Evolutionary conservation across 2,797 vertebrate genomes (phyloP).

Genomic region (Pseudochirops cupreus): DNA sequence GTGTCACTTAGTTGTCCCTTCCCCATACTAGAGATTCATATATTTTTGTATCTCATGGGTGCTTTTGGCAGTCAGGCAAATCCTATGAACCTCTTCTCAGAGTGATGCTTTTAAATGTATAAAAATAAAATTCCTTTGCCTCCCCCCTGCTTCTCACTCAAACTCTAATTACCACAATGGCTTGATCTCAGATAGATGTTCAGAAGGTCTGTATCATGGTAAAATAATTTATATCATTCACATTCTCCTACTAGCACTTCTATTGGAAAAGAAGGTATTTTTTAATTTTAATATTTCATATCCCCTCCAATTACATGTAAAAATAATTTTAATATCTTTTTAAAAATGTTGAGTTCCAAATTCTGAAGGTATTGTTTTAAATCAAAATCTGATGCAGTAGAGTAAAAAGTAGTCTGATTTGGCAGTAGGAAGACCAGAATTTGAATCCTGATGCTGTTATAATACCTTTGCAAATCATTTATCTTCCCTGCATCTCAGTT

Average conservation of each 20-base stretch:
- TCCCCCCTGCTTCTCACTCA: background rate
- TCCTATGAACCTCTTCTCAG: background rate
- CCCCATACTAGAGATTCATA: background rate
- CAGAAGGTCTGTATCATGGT: background rate
- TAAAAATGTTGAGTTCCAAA: background rate
- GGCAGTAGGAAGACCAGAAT: background rate
- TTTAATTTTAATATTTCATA: background rate
- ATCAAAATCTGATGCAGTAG: background rate
- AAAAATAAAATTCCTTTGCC: background rate
- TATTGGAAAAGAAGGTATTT: background rate
- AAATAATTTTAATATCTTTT: background rate
- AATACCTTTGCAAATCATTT: background rate
- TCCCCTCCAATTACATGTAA: background rate
- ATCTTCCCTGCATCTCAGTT: background rate
- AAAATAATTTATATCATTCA: background rate
- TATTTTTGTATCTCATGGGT: background rate
- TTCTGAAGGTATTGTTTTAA: background rate
- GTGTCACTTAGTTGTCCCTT: background rate
- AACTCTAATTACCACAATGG: background rate
- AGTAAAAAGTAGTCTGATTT: background rate
- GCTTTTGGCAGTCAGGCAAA: background rate
- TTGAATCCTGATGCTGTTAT: background rate
- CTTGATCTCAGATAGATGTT: background rate
- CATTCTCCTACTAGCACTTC: background rate
- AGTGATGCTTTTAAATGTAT: background rate